Evolutionary conservation across 2,113 vertebrate genomes (phyloP).

Genomic region (mouse (Mus musculus)): GRCm39 chr1:51620501-51621000

Average conservation of each 20-base stretch:
- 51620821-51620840: conserved; percentile 29
- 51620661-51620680: too few relatives aligned
- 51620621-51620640: conserved; percentile 11
- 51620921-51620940: conserved; percentile 39
- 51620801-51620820: neutral
- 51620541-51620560: neutral
- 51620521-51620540: neutral
- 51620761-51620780: neutral
- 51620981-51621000: conserved; percentile 37
- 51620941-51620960: conserved; percentile 21
- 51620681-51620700: too few relatives aligned
- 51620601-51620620: neutral
- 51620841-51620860: conserved; percentile 17
- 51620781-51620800: neutral
- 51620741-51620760: neutral
- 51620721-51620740: conserved; percentile 1
- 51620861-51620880: neutral
- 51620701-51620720: neutral
- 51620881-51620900: neutral
- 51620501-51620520: neutral
- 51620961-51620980: conserved; percentile 26
- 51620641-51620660: neutral
- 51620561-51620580: conserved; percentile 46
- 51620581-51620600: neutral
- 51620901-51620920: neutral